A percentile compares a stretch with the other conserved stretches of the same genome.
These are phyloP conservation scores for Andrena minutula DNA, from an alignment of 2,888 invertebrate genomes.

Conservation along the genomic window DNA sequence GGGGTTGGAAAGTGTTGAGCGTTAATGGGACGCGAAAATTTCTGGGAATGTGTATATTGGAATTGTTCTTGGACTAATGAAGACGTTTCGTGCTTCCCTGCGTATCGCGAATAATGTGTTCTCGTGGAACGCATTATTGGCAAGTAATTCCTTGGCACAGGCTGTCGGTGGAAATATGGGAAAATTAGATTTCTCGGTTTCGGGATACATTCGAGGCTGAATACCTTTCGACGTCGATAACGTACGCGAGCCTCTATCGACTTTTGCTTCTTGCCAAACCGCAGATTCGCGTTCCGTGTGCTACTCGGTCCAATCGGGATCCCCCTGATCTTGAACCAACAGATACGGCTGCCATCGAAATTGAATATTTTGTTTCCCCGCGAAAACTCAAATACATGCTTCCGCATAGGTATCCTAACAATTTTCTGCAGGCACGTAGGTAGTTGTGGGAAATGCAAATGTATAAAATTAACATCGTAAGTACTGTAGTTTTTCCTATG, in stretches of 20 bases:
- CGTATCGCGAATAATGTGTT: background rate
- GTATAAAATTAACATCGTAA: too few species aligned
- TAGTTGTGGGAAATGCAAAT: too few species aligned
- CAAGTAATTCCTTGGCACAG: constrained; percentile 50
- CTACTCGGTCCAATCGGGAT: constrained; percentile 26
- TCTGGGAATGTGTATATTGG: background rate
- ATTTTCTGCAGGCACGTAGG: background rate
- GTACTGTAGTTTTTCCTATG: too few species aligned
- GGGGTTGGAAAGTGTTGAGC: constrained; percentile 11
- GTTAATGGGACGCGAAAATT: constrained; percentile 23
- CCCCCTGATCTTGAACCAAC: constrained; percentile 45
- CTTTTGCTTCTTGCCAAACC: constrained; percentile 56
- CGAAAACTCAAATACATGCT: too few species aligned
- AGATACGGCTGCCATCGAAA: constrained; percentile 2
- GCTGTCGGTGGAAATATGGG: constrained; percentile 31
- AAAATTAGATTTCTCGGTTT: constrained; percentile 50
- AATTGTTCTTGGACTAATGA: constrained; percentile 2
- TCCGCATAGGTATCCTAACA: too few species aligned
- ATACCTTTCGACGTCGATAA: constrained; percentile 34
- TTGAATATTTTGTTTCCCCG: constrained; percentile 27
- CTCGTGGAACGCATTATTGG: constrained; percentile 11
- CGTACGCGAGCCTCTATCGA: constrained; percentile 47
- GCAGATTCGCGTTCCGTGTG: constrained; percentile 41
- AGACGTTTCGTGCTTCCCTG: background rate
- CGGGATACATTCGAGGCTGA: constrained; percentile 42